Evolutionary conservation across 2,797 vertebrate genomes (phyloP), one percentile per base, ranked within the genome.

Genomic region (Lycodopsis pacificus): DNA sequence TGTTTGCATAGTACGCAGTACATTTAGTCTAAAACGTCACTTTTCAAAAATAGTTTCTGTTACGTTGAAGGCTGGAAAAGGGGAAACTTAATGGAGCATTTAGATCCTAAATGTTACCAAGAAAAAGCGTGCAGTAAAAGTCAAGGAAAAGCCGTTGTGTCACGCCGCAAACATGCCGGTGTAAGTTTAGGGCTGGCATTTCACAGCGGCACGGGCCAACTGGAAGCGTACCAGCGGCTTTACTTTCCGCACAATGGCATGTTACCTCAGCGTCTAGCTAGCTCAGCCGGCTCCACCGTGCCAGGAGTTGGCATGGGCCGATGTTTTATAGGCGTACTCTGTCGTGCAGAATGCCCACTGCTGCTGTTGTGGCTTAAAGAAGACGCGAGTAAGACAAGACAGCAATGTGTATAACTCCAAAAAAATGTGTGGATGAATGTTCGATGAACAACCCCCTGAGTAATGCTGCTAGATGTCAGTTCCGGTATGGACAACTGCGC

Each of bases 221-320:
- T 83, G 85, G 82, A 85, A 63, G 72, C 75, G 42, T 46, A 71
- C 80, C 71, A 81, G 61, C 80, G 64, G 81, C 83, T 81, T 74
- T 20, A 36, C 57, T 88, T 90, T 90, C 80, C n/a, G 12, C 77
- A 74, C 67, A 46, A 17, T 70, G 84, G 80, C 79, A 81, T 68
- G 85, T 90, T 90, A 88, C 83, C 80, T 89, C 87, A 86, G 85
- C 72, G 74, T 91, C 86, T 90, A 51, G 86, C 81, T 64, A 72
- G 88, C 88, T 85, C 80, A 59, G 85, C 78, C 77, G 77, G 71
- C 72, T 81, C 72, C 69, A 71, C 51, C 73, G 38, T 79, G 84
- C 83, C 81, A 81, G 73, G 64, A 34, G 36, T 78, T 82, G 82
- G 80, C 73, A 54, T 27, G 64, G 49, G 44, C 64, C 54, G 65